phyloP scores from a whole-genome alignment of 1,140 invertebrate species.

The Diploscapter pachys region DNA sequence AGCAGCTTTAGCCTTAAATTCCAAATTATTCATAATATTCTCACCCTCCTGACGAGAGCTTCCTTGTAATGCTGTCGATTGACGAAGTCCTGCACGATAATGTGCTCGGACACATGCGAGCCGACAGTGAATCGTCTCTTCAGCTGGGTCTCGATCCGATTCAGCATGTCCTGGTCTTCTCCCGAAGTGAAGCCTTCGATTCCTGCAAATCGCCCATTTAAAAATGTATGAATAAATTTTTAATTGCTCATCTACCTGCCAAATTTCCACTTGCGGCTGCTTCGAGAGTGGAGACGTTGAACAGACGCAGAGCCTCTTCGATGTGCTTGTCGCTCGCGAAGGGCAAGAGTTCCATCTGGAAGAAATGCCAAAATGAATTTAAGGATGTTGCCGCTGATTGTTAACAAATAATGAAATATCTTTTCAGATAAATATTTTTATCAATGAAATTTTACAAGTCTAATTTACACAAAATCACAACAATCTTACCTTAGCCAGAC shows the following conservation, averaged over 20 bases:
- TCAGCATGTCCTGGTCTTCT: conserved; percentile 84
- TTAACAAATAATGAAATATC: too few relatives aligned
- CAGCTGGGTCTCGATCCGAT: conserved; percentile 86
- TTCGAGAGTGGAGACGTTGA: conserved; percentile 94
- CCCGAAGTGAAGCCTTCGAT: conserved; percentile 93
- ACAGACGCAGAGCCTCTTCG: conserved; percentile 93
- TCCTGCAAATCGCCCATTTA: conserved; percentile 65
- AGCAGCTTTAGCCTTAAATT: too few relatives aligned
- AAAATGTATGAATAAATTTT: conserved; percentile 27
- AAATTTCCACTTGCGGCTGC: conserved; percentile 87
- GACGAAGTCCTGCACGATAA: conserved; percentile 87
- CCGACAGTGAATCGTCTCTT: conserved; percentile 90
- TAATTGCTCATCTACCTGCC: conserved; percentile 66
- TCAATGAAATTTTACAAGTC: too few relatives aligned
- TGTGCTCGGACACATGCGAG: conserved; percentile 88
- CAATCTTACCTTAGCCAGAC: conserved; percentile 74
- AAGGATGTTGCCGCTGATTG: too few relatives aligned
- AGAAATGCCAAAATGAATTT: too few relatives aligned
- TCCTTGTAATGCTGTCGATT: conserved; percentile 66
- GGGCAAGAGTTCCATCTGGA: conserved; percentile 79
- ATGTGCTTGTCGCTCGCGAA: conserved; percentile 89
- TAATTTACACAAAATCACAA: too few relatives aligned
- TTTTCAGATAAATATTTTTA: too few relatives aligned
- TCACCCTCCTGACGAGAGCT: conserved; percentile 53
- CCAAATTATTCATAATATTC: too few relatives aligned